These are phyloP conservation scores for Sebastolobus altivelis DNA, from an alignment of 2,797 vertebrate genomes.

Conservation along the genomic window DNA sequence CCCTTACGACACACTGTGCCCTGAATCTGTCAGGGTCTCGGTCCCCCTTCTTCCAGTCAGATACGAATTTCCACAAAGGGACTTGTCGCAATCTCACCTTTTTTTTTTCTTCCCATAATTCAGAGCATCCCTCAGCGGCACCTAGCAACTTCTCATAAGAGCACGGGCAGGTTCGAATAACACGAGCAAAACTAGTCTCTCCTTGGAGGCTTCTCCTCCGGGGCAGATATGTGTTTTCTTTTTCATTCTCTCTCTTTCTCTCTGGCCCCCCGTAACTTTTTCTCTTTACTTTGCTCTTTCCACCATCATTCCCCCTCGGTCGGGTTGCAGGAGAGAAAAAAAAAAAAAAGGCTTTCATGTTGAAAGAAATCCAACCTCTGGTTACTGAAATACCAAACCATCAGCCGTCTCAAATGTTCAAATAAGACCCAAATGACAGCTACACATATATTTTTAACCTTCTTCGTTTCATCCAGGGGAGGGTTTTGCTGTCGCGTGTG, in stretches of 20 bases:
- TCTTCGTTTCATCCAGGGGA: slow-evolving; percentile 17
- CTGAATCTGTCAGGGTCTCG: slow-evolving; percentile 77
- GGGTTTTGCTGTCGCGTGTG: not conserved
- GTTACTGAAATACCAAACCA: slow-evolving; percentile 40
- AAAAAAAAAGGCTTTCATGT: slow-evolving; percentile 28
- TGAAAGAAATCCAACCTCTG: slow-evolving; percentile 41
- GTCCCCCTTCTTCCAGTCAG: slow-evolving; percentile 49
- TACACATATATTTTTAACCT: slow-evolving; percentile 41
- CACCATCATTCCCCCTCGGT: slow-evolving; percentile 39
- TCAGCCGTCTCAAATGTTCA: slow-evolving; percentile 45
- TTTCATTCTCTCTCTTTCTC: slow-evolving; percentile 17
- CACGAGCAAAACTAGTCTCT: slow-evolving; percentile 34
- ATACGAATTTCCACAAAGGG: slow-evolving; percentile 67
- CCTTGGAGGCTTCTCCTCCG: slow-evolving; percentile 34
- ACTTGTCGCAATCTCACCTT: slow-evolving; percentile 51
- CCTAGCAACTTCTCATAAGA: slow-evolving; percentile 44
- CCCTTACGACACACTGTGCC: slow-evolving; percentile 54
- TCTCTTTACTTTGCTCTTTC: slow-evolving; percentile 37
- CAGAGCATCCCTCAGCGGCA: slow-evolving; percentile 45
- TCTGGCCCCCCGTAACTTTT: slow-evolving; percentile 32
- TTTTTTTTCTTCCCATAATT: slow-evolving; percentile 22
- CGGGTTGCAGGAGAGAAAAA: slow-evolving; percentile 12
- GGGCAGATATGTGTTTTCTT: slow-evolving; percentile 26
- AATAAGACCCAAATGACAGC: slow-evolving; percentile 37
- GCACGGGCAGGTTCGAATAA: slow-evolving; percentile 44